Base-by-base conservation (phyloP, 2,888 invertebrate genomes). In the Escarpia spicata region DNA sequence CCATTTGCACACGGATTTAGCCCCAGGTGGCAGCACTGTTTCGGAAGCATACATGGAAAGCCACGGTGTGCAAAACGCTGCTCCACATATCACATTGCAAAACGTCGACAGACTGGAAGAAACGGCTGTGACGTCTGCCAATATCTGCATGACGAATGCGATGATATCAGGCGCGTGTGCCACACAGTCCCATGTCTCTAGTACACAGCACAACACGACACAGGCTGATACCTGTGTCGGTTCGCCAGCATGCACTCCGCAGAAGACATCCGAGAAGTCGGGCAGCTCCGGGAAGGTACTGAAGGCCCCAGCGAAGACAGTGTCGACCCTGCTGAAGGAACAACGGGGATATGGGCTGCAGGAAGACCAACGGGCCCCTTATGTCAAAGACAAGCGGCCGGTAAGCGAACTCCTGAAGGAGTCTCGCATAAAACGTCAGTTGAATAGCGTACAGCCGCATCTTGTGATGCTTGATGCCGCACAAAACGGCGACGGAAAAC, bases 381-480 rank as follows among this genome's bases (percentile, higher is more conserved):
- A 91, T 9, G 43, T 91, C 91, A 91, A 91, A 4, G 91, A 91
- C 91, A 91, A 44, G 91, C 43, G 91, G 37, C 91, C 91, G 26
- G 91, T 91, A 6, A 43, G 43, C 37, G 43, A 91, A 44, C 91
- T 91, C 43, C 91, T 91, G 15, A 91, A 91, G 37, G 91, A 75
- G 75, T 75, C 75, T 15, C 75, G 75, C 26, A 45, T 75, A 75
- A 75, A 75, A 75, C 26, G 75, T 26, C 75, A 75, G n/a, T 26
- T 75, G 75, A 75, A 75, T n/a, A 75, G 4, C 75, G 6, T 26
- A 6, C 19, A 75, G 26, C 75, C 75, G n/a, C 75, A 26, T 26
- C 26, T 75, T 75, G 75, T 75, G 75, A 75, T 75, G 75, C 75
- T 75, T 26, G 75, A 75, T n/a, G 19, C 75, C 3, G n/a, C 75